phyloP scores from a whole-genome alignment of 2,797 vertebrate genomes.

The Falco rusticolus region DNA sequence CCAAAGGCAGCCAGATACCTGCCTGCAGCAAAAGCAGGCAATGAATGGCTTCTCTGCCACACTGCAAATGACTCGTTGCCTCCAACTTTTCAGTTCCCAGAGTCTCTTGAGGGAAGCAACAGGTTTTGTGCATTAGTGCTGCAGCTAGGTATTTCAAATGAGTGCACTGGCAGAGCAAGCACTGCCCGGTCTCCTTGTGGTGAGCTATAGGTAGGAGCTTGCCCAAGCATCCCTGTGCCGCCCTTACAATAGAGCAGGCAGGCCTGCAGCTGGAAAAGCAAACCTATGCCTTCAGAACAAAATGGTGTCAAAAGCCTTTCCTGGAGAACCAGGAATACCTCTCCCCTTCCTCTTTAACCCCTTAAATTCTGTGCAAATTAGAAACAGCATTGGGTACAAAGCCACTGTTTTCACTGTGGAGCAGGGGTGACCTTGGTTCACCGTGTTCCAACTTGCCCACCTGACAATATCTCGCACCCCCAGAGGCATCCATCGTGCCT shows the following conservation, averaged over 20 bases:
- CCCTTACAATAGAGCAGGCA: neutral
- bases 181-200: neutral
- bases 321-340: neutral
- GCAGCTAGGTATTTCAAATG: neutral
- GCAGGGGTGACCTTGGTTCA: neutral
- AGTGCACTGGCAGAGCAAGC: neutral
- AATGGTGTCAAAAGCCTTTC: neutral
- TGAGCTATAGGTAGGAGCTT: neutral
- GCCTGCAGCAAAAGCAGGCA: neutral
- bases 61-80: neutral
- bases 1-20: neutral
- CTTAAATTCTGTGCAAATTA: neutral
- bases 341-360: neutral
- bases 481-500: neutral
- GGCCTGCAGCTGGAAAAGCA: neutral
- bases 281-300: neutral
- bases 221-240: neutral
- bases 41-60: neutral
- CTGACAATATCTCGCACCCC: neutral
- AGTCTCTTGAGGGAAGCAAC: neutral
- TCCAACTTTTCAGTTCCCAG: neutral
- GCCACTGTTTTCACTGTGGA: neutral
- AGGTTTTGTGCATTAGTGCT: neutral
- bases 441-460: neutral
- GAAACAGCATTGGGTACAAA: accelerated